These are phyloP conservation scores for Orthonychiurus folsomi DNA, from an alignment of 2,888 invertebrate genomes.

Conservation along the genomic window DNA sequence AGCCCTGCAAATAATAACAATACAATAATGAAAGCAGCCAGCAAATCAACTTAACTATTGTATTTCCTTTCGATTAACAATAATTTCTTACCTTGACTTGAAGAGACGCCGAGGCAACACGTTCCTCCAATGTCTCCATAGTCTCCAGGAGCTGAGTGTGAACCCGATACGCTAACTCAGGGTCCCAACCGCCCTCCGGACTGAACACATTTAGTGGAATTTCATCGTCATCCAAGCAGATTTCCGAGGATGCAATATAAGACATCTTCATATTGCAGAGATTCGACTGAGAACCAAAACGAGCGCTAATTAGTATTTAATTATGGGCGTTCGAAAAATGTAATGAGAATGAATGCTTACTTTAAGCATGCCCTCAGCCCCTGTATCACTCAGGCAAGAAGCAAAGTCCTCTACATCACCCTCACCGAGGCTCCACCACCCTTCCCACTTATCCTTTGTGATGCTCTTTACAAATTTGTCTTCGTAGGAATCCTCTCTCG, in stretches of 20 bases:
- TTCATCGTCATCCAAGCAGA: conserved; percentile 25
- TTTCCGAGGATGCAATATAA: conserved; percentile 16
- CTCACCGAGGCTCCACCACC: conserved; percentile 20
- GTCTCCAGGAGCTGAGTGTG: conserved; percentile 70
- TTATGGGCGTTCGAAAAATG: too few relatives aligned
- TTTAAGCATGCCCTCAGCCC: conserved; percentile 27
- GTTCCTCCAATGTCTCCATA: conserved; percentile 79
- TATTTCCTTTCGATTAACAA: not conserved
- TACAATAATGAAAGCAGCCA: not conserved
- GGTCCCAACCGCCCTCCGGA: conserved; percentile 51
- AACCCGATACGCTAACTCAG: conserved; percentile 64
- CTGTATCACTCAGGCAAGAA: conserved; percentile 22
- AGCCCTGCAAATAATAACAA: conserved; percentile 15
- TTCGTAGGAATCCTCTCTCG: not conserved
- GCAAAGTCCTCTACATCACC: conserved; percentile 16
- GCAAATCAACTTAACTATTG: not conserved
- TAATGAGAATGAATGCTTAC: conserved; percentile 10
- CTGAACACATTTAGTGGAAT: conserved; percentile 21
- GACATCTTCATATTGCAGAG: not conserved
- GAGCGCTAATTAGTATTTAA: not conserved
- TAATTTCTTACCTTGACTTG: conserved; percentile 57
- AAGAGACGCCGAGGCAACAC: conserved; percentile 78
- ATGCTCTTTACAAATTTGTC: not conserved
- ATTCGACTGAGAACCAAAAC: not conserved
- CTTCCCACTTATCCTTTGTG: conserved; percentile 16